Percentiles rank a stretch among this genome's conserved stretches.
phyloP scores from a whole-genome alignment of 2,888 invertebrate species.

The Alcis repandata region DNA sequence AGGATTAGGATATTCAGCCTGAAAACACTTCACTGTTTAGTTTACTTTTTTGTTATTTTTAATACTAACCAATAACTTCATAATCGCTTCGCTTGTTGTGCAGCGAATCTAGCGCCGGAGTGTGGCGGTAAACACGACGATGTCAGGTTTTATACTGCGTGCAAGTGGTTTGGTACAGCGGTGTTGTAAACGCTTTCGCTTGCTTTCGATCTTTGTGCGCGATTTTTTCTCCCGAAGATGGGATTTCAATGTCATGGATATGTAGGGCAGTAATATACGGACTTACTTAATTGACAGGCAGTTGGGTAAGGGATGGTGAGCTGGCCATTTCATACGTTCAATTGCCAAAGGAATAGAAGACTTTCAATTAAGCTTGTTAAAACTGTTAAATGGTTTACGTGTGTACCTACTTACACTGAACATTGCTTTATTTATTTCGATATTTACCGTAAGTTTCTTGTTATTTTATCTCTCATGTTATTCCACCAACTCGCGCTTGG shows the following conservation, averaged over 20 bases:
- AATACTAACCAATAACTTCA: slow-evolving; percentile 83
- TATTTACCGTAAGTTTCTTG: too few relatives aligned
- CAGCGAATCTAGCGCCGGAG: slow-evolving; percentile 81
- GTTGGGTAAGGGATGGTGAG: slow-evolving; percentile 16
- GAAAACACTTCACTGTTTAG: slow-evolving; percentile 45
- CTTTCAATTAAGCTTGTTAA: neutral
- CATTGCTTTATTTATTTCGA: too few relatives aligned
- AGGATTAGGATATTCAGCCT: slow-evolving; percentile 12
- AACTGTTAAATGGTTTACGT: neutral
- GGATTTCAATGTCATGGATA: slow-evolving; percentile 37
- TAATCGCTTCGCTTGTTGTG: slow-evolving; percentile 79
- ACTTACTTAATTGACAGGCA: too few relatives aligned
- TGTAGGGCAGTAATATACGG: too few relatives aligned
- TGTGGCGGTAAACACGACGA: slow-evolving; percentile 63
- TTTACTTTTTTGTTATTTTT: slow-evolving; percentile 28
- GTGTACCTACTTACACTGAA: too few relatives aligned
- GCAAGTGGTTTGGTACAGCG: slow-evolving; percentile 71
- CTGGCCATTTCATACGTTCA: neutral
- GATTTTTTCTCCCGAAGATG: slow-evolving; percentile 54
- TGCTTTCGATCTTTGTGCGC: slow-evolving; percentile 60
- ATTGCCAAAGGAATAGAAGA: too few relatives aligned
- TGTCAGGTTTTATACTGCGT: slow-evolving; percentile 77
- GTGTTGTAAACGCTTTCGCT: slow-evolving; percentile 83
- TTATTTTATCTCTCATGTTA: too few relatives aligned
- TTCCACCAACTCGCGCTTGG: too few relatives aligned